Evolutionary conservation across 2,888 invertebrate genomes (phyloP).

Genomic region (Thymelicus sylvestris): DNA sequence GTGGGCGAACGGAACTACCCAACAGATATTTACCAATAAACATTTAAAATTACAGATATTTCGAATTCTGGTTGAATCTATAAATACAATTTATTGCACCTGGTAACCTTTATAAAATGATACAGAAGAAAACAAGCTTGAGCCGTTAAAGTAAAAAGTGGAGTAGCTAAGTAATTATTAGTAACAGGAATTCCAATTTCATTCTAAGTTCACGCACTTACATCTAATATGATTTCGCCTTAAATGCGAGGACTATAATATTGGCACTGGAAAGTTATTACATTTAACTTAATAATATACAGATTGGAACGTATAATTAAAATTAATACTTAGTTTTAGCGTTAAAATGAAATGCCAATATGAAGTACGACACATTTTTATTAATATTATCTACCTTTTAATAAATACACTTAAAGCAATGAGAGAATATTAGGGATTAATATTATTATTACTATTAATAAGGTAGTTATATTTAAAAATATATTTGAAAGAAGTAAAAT

Average conservation of each 20-base stretch:
- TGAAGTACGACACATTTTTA: slow-evolving; percentile 70
- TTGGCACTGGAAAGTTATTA: slow-evolving; percentile 64
- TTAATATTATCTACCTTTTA: slow-evolving; percentile 49
- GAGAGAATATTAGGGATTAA: slow-evolving; percentile 50
- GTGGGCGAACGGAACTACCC: too few relatives aligned
- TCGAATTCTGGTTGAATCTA: too few relatives aligned
- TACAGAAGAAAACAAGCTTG: background rate
- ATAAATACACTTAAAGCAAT: slow-evolving; percentile 60
- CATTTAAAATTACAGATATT: too few relatives aligned
- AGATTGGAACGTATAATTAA: slow-evolving; percentile 63
- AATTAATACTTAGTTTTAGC: slow-evolving; percentile 49
- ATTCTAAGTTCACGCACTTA: slow-evolving; percentile 20
- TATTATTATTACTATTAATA: slow-evolving; percentile 37
- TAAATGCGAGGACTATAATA: slow-evolving; percentile 77
- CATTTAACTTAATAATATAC: slow-evolving; percentile 55
- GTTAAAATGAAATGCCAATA: slow-evolving; percentile 75
- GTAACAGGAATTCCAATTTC: background rate
- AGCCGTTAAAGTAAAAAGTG: background rate
- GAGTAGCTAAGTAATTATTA: background rate
- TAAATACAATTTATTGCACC: background rate
- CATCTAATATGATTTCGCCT: slow-evolving; percentile 36
- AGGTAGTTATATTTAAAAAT: slow-evolving; percentile 34
- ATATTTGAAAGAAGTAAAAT: slow-evolving; percentile 11
- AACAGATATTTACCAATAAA: too few relatives aligned
- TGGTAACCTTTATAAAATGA: background rate